Evolutionary conservation across 2,797 vertebrate species (phyloP).

Genomic region (Okamejei kenojei): DNA sequence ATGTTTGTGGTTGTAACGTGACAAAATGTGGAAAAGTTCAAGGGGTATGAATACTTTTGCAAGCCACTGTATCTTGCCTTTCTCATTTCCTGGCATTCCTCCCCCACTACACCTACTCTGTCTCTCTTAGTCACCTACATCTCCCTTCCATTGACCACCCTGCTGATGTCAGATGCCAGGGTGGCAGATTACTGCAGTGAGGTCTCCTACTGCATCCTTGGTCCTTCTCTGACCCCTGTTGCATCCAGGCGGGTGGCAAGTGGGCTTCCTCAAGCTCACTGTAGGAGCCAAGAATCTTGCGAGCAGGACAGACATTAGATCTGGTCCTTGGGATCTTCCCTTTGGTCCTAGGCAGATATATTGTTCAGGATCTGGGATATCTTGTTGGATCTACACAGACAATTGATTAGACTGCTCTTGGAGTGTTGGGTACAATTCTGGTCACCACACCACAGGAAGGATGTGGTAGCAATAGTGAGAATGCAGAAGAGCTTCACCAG

Average conservation of each 20-base stretch:
- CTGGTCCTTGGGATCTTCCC: too few species aligned
- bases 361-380: not conserved
- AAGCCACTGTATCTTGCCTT: not conserved
- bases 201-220: not conserved
- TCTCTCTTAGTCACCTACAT: not conserved
- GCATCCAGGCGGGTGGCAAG: not conserved
- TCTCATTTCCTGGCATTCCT: not conserved
- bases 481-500: too few species aligned
- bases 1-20: too few species aligned
- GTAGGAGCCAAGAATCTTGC: not conserved
- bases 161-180: not conserved
- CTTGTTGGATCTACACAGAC: too few species aligned
- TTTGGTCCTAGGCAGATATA: not conserved
- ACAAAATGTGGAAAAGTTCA: too few species aligned
- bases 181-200: not conserved
- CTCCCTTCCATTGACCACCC: not conserved
- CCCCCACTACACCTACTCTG: not conserved
- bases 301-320: not conserved
- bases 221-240: too few species aligned
- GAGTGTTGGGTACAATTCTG: too few species aligned
- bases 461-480: too few species aligned
- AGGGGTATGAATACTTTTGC: too few species aligned
- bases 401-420: too few species aligned
- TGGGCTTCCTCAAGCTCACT: too few species aligned
- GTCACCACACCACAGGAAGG: too few species aligned